Percentiles rank a stretch among this genome's conserved stretches.
These are phyloP conservation scores for Beroe forskalii DNA, from an alignment of 37 sponge, comb jelly and placozoan genomes.

Conservation along the genomic window DNA sequence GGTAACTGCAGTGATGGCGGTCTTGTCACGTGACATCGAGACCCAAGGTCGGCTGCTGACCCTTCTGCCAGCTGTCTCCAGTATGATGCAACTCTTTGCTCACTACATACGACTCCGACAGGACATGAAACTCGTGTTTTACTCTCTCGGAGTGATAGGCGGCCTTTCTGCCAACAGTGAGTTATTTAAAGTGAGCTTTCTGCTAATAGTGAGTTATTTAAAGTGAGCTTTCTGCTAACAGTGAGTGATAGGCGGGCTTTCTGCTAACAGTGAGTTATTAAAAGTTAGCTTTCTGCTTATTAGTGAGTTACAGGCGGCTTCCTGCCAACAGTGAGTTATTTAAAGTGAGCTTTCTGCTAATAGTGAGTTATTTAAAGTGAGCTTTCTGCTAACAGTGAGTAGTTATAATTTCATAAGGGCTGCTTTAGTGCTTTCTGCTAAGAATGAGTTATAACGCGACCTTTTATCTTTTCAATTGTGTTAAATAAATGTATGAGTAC, in stretches of 20 bases:
- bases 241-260: too few relatives aligned
- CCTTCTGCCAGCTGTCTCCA: slow-evolving; percentile 40
- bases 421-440: too few relatives aligned
- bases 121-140: slow-evolving; percentile 48
- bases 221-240: background rate
- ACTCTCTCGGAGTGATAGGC: slow-evolving; percentile 50
- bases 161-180: slow-evolving; percentile 15
- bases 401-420: too few relatives aligned
- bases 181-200: slow-evolving; percentile 18
- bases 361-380: background rate
- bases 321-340: too few relatives aligned
- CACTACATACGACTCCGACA: background rate
- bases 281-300: too few relatives aligned
- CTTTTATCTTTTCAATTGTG: too few relatives aligned
- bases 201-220: slow-evolving; percentile 3
- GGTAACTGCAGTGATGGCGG: slow-evolving; percentile 47
- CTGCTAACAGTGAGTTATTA: too few relatives aligned
- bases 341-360: background rate
- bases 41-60: slow-evolving; percentile 17
- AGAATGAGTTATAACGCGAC: too few relatives aligned
- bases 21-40: slow-evolving; percentile 42
- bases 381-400: too few relatives aligned
- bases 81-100: slow-evolving; percentile 58
- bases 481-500: too few relatives aligned
- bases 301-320: too few relatives aligned